These are phyloP conservation scores for Amphilophus citrinellus DNA, from an alignment of 2,113 vertebrate genomes.

Conservation along the genomic window DNA sequence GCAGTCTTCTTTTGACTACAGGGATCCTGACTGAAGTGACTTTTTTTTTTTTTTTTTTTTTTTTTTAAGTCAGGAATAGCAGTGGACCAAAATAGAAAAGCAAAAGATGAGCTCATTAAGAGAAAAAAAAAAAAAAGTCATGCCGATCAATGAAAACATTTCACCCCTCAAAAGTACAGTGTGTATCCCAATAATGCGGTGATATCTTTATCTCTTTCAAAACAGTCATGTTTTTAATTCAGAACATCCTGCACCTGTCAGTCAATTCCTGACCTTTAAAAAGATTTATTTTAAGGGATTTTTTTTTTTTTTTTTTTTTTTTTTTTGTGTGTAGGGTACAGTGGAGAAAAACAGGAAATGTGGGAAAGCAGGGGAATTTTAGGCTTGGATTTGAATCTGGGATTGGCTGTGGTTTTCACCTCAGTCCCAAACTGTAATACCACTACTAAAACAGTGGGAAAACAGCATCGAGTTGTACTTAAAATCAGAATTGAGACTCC, in stretches of 20 bases:
- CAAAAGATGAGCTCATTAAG: neutral
- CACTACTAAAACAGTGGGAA: neutral
- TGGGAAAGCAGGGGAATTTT: neutral
- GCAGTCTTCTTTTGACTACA: neutral
- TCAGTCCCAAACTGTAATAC: neutral
- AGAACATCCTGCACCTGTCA: neutral
- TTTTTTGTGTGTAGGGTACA: neutral
- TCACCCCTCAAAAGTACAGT: too few species aligned
- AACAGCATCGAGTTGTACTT: accelerated
- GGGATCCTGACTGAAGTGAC: neutral
- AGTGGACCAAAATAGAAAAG: slow-evolving; percentile 1
- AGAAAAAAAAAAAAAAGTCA: too few species aligned
- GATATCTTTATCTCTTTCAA: too few species aligned
- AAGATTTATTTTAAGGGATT: neutral
- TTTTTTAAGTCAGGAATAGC: neutral
- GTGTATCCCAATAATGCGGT: too few species aligned
- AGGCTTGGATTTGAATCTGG: neutral
- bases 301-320: neutral
- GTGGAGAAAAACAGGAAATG: slow-evolving; percentile 5
- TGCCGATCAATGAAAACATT: too few species aligned
- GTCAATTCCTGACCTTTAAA: neutral
- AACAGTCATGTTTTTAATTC: neutral
- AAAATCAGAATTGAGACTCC: neutral
- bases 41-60: neutral
- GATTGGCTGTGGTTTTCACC: neutral